Percentiles rank a stretch among this genome's conserved stretches.
phyloP scores from a whole-genome alignment of 2,888 invertebrate genomes.

The Lasioglossum pauxillum region DNA sequence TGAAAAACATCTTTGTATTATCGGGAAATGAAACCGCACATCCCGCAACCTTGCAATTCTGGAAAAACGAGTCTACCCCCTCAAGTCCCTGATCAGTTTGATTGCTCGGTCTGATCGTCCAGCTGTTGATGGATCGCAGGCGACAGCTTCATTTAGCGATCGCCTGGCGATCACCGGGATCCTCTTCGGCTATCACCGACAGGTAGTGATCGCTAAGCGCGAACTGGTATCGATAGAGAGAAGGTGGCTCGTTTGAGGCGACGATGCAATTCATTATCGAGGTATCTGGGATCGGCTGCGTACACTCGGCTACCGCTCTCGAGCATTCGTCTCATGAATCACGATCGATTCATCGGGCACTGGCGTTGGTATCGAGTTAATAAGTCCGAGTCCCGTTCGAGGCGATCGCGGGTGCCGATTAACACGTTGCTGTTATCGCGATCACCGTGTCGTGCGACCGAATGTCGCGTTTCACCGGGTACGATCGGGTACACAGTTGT shows the following conservation, averaged over 20 bases:
- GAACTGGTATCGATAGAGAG: slow-evolving; percentile 4
- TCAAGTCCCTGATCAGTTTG: not conserved
- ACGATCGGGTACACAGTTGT: not conserved
- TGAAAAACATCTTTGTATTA: too few species aligned
- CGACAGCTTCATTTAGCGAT: slow-evolving; percentile 26
- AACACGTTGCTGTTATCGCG: slow-evolving; percentile 62
- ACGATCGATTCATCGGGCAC: slow-evolving; percentile 66
- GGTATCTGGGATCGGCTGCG: slow-evolving; percentile 66
- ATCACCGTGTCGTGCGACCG: slow-evolving; percentile 54
- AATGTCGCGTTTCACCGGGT: slow-evolving; percentile 19
- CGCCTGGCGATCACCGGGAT: not conserved
- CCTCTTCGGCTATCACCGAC: not conserved
- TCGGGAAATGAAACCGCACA: too few species aligned
- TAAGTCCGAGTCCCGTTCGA: slow-evolving; percentile 73
- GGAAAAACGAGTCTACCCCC: too few species aligned
- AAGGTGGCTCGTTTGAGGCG: slow-evolving; percentile 61
- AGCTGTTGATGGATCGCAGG: not conserved
- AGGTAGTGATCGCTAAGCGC: not conserved
- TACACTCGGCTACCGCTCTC: slow-evolving; percentile 43
- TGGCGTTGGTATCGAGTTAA: slow-evolving; percentile 68
- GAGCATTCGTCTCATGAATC: slow-evolving; percentile 66
- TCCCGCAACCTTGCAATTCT: too few species aligned
- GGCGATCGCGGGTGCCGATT: slow-evolving; percentile 62
- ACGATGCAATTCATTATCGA: slow-evolving; percentile 74
- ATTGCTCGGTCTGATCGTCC: not conserved